Evolutionary conservation across 2,888 invertebrate species (phyloP).

Genomic region (Hydrotaea diabolus): DNA sequence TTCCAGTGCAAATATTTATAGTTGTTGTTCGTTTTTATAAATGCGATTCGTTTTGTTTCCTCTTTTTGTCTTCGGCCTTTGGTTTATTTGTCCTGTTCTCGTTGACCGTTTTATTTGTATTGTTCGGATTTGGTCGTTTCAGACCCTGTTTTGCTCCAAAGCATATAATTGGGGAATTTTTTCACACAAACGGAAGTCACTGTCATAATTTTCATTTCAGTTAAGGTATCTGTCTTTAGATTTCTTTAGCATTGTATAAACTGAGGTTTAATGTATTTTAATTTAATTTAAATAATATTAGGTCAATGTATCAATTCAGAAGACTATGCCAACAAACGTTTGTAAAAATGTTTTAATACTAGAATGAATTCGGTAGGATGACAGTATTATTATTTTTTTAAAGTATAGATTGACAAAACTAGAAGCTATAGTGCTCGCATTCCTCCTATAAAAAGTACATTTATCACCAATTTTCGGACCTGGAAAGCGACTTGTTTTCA

Average conservation of each 20-base stretch:
- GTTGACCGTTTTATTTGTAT: background rate
- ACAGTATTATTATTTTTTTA: too few species aligned
- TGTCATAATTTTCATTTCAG: background rate
- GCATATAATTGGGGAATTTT: background rate
- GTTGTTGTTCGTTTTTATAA: background rate
- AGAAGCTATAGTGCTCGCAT: too few species aligned
- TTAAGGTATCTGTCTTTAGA: background rate
- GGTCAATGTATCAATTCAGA: too few species aligned
- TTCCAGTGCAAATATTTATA: slow-evolving; percentile 65
- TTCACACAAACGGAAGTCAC: background rate
- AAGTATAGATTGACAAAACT: too few species aligned
- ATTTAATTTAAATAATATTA: too few species aligned
- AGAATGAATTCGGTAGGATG: too few species aligned
- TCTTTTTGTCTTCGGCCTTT: background rate
- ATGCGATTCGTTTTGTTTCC: background rate
- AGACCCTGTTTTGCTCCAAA: background rate
- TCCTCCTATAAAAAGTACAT: too few species aligned
- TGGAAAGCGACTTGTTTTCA: too few species aligned
- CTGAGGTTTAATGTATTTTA: too few species aligned
- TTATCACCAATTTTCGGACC: too few species aligned
- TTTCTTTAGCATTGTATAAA: background rate
- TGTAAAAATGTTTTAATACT: too few species aligned
- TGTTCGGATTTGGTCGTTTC: background rate
- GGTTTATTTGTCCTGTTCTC: background rate
- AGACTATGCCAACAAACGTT: too few species aligned